Percentiles rank a stretch among this genome's conserved stretches.
Conservation (phyloP, 2,888 invertebrate species). For the Spodoptera exigua region DNA sequence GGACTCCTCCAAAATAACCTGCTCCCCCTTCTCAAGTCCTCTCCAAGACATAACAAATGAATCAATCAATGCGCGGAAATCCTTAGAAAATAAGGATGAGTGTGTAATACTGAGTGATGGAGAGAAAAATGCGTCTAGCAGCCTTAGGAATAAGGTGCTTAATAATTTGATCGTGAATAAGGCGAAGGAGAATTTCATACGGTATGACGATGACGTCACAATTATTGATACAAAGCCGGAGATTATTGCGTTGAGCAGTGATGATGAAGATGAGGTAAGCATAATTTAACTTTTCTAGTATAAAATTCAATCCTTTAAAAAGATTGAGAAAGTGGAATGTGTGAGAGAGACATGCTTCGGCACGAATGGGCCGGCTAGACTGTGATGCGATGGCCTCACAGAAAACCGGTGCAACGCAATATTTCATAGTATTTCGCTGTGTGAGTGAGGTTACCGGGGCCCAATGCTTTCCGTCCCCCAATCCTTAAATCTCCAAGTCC, state of each 20-base stretch:
- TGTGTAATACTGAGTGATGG: constrained; percentile 53
- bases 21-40: constrained; percentile 80
- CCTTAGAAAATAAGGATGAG: constrained; percentile 44
- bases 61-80: constrained; percentile 27
- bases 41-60: constrained; percentile 70
- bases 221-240: constrained; percentile 78
- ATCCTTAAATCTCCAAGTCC: too few relatives aligned
- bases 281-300: too few relatives aligned
- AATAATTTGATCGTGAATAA: constrained; percentile 55
- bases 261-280: constrained; percentile 80
- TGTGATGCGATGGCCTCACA: too few relatives aligned
- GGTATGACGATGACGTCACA: constrained; percentile 78
- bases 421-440: too few relatives aligned
- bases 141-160: constrained; percentile 57
- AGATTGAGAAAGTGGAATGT: too few relatives aligned
- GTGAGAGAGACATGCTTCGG: too few relatives aligned
- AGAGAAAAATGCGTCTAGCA: constrained; percentile 44
- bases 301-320: too few relatives aligned
- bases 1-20: constrained; percentile 69
- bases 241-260: constrained; percentile 84
- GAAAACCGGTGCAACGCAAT: too few relatives aligned
- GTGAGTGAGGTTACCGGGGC: too few relatives aligned
- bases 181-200: constrained; percentile 62
- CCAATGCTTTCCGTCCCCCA: too few relatives aligned
- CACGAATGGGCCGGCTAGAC: too few relatives aligned